Percentiles rank a stretch among this genome's conserved stretches.
phyloP scores from a whole-genome alignment of 2,797 vertebrate genomes.

The Coranthus polyacanthus region DNA sequence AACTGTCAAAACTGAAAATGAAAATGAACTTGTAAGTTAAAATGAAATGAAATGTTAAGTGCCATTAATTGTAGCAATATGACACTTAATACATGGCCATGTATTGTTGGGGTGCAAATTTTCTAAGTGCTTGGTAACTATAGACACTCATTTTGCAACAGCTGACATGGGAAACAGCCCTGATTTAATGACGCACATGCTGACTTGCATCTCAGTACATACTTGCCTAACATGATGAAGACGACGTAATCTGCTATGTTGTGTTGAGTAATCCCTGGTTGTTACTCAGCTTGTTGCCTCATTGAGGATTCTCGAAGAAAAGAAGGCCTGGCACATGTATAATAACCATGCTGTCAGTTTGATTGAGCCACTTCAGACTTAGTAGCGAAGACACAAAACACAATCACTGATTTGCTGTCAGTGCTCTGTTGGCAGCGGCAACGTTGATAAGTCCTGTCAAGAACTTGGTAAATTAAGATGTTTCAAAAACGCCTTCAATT shows the following conservation, averaged over 20 bases:
- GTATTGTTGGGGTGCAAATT: constrained; percentile 44
- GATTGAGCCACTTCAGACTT: constrained; percentile 69
- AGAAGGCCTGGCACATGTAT: constrained; percentile 51
- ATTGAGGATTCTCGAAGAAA: constrained; percentile 57
- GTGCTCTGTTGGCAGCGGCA: constrained; percentile 51
- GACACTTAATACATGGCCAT: constrained; percentile 51
- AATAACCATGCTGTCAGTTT: constrained; percentile 64
- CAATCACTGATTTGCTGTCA: constrained; percentile 64
- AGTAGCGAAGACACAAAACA: constrained; percentile 59
- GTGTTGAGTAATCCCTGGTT: constrained; percentile 64
- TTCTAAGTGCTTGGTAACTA: constrained; percentile 46
- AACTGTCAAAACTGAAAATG: constrained; percentile 16
- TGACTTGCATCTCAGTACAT: constrained; percentile 39
- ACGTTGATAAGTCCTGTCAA: constrained; percentile 68
- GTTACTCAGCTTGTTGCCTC: constrained; percentile 68
- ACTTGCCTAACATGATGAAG: constrained; percentile 60
- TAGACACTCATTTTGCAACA: constrained; percentile 65
- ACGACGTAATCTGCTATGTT: constrained; percentile 63
- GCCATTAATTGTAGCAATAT: constrained; percentile 43
- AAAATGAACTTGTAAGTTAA: constrained; percentile 10
- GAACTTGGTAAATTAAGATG: constrained; percentile 71
- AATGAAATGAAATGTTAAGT: constrained; percentile 36
- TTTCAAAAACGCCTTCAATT: constrained; percentile 62
- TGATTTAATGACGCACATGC: constrained; percentile 60
- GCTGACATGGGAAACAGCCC: constrained; percentile 33